Evolutionary conservation across 64 coral and sea anemone species (phyloP), one percentile per base, ranked within the genome.

Genomic region (Catalaphyllia jardinei): DNA sequence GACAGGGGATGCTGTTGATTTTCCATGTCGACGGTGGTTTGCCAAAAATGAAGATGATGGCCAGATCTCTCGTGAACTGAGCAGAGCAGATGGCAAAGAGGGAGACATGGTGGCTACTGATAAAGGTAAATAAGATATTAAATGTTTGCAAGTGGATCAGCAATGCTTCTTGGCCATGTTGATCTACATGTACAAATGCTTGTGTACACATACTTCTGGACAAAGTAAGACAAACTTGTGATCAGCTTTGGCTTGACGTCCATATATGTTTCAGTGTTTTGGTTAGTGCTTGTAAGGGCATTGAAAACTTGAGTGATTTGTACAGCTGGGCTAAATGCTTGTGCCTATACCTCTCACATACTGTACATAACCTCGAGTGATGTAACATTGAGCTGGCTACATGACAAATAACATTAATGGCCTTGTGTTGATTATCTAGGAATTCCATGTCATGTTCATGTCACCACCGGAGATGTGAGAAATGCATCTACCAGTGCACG

Each of bases 21-120:
- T 99, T 71, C 90, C 90, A 7, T 99, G 97, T 72, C 85, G 94
- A 46, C 88, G 97, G 0, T 99, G 97, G 97, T 93, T 99, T 27
- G 83, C 97, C 22, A 95, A 74, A 76, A 90, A 79, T 54, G 97
- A 99, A 79, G 97, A 99, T 67, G 97, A 99, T 93, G 88, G 97
- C 10, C 84, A 95, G 39, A 93, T 93, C 8, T 93, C 97, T 12
- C 90, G 97, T 52, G 97, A 99, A 76, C 85, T 99, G 0, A 75
- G 85, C 67, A 89, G 90, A 73, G 90, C 86, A 29, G 86, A 95
- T 60, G 67, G 79, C 1, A 77, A 74, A 60, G 59, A 71, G 52
- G 91, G 80, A 39, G 91, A 95, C 33, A 91, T 93, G 74, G 52
- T 89, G 33, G 33, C 33, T 39, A 62, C 87, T 35, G 87, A 89